Base-by-base conservation (phyloP, 2,888 invertebrate genomes). In the Cheilosia impressa region DNA sequence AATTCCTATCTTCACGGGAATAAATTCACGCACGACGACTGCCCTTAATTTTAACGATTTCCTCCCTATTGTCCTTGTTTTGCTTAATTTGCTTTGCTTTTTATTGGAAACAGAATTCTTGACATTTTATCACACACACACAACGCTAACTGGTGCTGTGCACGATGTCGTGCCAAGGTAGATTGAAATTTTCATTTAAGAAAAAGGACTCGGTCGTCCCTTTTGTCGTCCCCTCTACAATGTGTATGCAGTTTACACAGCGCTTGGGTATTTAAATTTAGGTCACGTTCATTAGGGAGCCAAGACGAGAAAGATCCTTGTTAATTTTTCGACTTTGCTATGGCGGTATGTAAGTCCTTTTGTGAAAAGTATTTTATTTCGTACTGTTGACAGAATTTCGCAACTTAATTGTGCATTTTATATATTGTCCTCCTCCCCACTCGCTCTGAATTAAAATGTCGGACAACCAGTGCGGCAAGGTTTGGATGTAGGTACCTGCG, bases 71-170 rank as follows among this genome's bases (percentile, higher is more conserved):
- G 53, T 62, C n/a, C 47, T 69, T n/a, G 52, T 52, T 72, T 45
- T 34, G 50, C 50, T 75, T 73, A 88, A 90, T 90, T 90, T 87
- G 89, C 84, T 89, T 53, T 88, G 87, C 87, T 90, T 89, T 90
- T 90, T 90, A 90, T 90, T 89, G 63, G 17, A 72, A 72, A 79
- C 52, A 52, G 65, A 38, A 79, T 79, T 79, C 79, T 41, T 65
- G 31, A 57, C 79, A 79, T 79, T 79, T 65, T 72, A 58, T 79
- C 72, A 72, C 79, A 50, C 72, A 65, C 79, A 43, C 27, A 47
- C 71, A 78, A 71, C 69, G 77, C 60, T 76, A 43, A 53, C 52
- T 52, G 55, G 53, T 38, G 34, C 17, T 60, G 19, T 17, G 19
- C 6, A 17, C 31, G 17, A 41, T 45, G 58, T 15, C 68, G 53